Base-by-base conservation (phyloP, 2,888 invertebrate species). In the Osedax frankpressi region DNA sequence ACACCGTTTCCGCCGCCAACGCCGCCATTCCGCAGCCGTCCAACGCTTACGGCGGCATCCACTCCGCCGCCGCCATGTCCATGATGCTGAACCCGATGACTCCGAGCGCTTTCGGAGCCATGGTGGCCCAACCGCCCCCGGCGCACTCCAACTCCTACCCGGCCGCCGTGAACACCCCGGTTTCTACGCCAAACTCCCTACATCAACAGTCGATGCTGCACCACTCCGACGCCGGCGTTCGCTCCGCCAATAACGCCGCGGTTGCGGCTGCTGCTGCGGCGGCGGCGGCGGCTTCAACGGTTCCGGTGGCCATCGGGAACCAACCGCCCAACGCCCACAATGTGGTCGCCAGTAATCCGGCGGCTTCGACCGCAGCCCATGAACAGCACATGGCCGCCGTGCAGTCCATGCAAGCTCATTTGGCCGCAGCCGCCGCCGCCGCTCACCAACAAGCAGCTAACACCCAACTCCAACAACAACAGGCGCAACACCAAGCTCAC, bases 51-150 rank as follows among this genome's bases (percentile, higher is more conserved):
- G 28, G 28, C n/a, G 69, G 28, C 11, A 29, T 69, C 28, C 69
- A 28, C 2, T 30, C 69, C 1, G 30, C 69, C 6, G 27, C 65
- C n/a, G 69, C 69, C 1, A 28, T 69, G 29, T 69, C 69, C 0
- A 69, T 30, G 28, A 69, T 69, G 69, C 28, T 69, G 1, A 30
- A 28, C 28, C 69, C 69, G 1, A 69, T 69, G 69, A 30, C 69
- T 11, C 69, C 28, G 26, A 69, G 28, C n/a, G 69, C 29, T 28
- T 29, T 69, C 25, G 30, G 28, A 69, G 30, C 72, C 67, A 30
- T 72, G 11, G 59, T 67, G 59, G 73, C 75, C n/a, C 30, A 71
- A 29, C 74, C 75, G 75, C 29, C 75, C 25, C 75, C 73, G 2
- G 44, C 76, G 3, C 73, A 76, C 28, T 71, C 73, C 3, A 29